Evolutionary conservation across 2,888 invertebrate genomes (phyloP).

Genomic region (Thera obeliscata): DNA sequence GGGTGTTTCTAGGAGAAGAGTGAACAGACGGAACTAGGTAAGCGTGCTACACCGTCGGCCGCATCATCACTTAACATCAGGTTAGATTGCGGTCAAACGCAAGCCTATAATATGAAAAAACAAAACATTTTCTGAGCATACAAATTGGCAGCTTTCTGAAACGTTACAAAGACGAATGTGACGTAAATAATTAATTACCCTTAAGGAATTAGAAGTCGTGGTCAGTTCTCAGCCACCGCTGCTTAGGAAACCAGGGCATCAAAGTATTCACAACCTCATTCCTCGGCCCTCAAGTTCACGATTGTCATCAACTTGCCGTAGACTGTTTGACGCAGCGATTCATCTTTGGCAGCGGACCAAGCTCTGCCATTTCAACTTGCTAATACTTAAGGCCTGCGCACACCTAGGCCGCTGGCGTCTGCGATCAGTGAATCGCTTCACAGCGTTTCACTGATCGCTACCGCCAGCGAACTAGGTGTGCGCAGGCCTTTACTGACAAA

Average conservation of each 20-base stretch:
- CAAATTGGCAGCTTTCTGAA: neutral
- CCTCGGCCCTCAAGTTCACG: neutral
- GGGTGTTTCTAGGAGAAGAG: too few relatives aligned
- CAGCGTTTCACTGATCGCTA: too few relatives aligned
- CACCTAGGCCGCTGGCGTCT: too few relatives aligned
- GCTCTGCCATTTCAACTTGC: conserved; percentile 7
- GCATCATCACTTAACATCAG: too few relatives aligned
- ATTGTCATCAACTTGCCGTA: conserved; percentile 6
- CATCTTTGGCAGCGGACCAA: conserved; percentile 24
- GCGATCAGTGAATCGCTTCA: too few relatives aligned
- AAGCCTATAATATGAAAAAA: too few relatives aligned
- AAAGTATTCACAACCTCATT: conserved; percentile 9
- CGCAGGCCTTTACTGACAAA: too few relatives aligned
- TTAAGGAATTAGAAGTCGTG: neutral
- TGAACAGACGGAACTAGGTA: too few relatives aligned
- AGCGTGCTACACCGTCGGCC: too few relatives aligned
- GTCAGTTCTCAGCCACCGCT: neutral
- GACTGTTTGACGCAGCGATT: conserved; percentile 13
- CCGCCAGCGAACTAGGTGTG: too few relatives aligned
- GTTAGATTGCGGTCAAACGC: too few relatives aligned
- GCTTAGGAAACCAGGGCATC: neutral
- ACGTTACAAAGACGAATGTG: neutral
- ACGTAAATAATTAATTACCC: neutral
- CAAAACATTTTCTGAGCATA: too few relatives aligned
- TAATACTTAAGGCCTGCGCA: neutral